Conservation (phyloP, 2,888 invertebrate genomes). For the Drosophila mimetica region DNA sequence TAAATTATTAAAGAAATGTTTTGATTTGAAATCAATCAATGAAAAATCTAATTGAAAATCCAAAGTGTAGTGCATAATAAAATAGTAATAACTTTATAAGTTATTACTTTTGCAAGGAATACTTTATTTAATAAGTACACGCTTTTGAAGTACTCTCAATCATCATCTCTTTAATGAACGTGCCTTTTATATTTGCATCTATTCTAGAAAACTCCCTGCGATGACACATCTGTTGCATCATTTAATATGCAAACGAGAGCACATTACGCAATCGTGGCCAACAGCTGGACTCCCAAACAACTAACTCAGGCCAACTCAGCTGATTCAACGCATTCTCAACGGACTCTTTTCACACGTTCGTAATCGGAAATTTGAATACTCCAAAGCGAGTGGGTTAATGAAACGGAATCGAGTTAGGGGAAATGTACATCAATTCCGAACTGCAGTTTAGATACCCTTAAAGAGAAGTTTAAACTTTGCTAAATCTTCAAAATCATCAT, state of each 20-base stretch:
- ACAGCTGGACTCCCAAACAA: conserved; percentile 11
- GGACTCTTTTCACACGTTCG: conserved; percentile 56
- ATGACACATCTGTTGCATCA: conserved; percentile 34
- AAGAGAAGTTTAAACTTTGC: background rate
- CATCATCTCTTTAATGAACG: background rate
- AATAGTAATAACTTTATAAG: no score
- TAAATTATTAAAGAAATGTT: no score
- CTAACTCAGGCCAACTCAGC: conserved; percentile 17
- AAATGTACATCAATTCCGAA: background rate
- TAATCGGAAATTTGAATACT: conserved; percentile 58
- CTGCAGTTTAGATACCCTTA: conserved; percentile 1
- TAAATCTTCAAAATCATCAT: background rate
- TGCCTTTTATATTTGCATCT: background rate
- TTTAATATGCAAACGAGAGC: conserved; percentile 29
- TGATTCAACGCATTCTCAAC: conserved; percentile 44
- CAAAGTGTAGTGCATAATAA: no score
- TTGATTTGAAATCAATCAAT: no score
- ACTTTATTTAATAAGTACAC: no score
- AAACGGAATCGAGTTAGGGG: conserved; percentile 31
- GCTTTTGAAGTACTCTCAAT: background rate
- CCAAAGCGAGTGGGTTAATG: conserved; percentile 46
- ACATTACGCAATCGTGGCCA: conserved; percentile 26
- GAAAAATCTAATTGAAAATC: no score
- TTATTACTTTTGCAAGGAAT: no score
- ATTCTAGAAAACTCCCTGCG: background rate